Evolutionary conservation across 2,888 invertebrate species (phyloP).

Genomic region (Automeris io): DNA sequence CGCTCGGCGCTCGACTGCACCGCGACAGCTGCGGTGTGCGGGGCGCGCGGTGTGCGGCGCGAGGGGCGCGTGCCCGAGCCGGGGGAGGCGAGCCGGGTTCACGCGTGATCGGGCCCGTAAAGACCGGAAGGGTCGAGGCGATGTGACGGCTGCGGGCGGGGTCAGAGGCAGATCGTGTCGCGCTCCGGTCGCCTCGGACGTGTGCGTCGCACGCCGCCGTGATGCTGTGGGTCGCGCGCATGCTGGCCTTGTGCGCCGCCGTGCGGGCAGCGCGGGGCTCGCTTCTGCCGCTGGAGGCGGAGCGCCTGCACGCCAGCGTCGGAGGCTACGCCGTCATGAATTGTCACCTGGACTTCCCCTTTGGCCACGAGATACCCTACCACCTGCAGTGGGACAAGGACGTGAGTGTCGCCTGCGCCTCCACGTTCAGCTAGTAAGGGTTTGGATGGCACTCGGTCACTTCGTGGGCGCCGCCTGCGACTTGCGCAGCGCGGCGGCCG

Average conservation of each 20-base stretch:
- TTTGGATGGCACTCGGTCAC: no score
- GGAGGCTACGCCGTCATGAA: constrained; percentile 88
- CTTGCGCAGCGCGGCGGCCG: no score
- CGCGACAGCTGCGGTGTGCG: no score
- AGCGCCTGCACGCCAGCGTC: constrained; percentile 80
- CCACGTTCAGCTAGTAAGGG: background rate
- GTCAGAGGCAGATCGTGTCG: no score
- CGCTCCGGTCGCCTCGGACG: no score
- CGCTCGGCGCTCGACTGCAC: no score
- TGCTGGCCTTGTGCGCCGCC: constrained; percentile 14
- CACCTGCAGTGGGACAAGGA: constrained; percentile 94
- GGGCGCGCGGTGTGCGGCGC: no score
- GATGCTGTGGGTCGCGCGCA: constrained; percentile 10
- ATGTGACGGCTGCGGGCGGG: constrained; percentile 10
- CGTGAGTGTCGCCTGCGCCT: constrained; percentile 70
- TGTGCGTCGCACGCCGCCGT: no score
- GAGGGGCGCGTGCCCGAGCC: no score
- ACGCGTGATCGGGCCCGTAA: no score
- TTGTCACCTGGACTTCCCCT: constrained; percentile 92
- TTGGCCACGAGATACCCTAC: constrained; percentile 89
- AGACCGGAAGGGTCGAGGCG: constrained; percentile 14
- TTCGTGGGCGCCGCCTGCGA: no score
- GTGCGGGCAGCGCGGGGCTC: constrained; percentile 24
- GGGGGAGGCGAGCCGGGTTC: no score
- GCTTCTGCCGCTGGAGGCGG: constrained; percentile 57